Evolutionary conservation across 1,140 invertebrate genomes (phyloP).

Genomic region (Ditylenchus dipsaci): DNA sequence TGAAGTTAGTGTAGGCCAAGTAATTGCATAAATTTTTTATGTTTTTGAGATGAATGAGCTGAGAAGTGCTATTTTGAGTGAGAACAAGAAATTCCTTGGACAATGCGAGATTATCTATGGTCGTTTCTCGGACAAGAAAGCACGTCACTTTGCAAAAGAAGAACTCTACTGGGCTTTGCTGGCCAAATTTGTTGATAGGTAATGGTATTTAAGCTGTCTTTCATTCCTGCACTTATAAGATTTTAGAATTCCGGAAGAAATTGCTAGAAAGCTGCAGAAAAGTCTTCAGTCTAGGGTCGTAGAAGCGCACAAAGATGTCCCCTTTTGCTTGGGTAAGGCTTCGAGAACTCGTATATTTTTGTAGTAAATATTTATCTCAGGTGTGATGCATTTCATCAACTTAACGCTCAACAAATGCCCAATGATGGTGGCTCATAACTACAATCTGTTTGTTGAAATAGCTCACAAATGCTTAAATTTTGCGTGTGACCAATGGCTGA

Average conservation of each 20-base stretch:
- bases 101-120: background rate
- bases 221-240: background rate
- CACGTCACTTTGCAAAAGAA: background rate
- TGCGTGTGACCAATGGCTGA: background rate
- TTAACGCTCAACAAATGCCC: background rate
- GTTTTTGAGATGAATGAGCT: background rate
- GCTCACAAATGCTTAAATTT: background rate
- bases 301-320: background rate
- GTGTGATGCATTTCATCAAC: background rate
- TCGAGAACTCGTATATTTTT: too few relatives aligned
- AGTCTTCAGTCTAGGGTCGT: background rate
- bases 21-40: background rate
- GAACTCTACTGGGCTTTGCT: background rate
- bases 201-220: background rate
- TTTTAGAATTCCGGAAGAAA: background rate
- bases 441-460: background rate
- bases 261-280: background rate
- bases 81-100: background rate
- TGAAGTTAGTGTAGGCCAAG: too few relatives aligned
- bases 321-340: background rate
- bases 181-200: slow-evolving; percentile 1
- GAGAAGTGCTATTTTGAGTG: background rate
- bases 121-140: background rate
- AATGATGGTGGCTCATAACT: background rate
- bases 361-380: too few relatives aligned